A percentile compares a stretch with the other conserved stretches of the same genome.
Conservation (phyloP, 2,113 vertebrate species). For the Todiramphus chloris region DNA sequence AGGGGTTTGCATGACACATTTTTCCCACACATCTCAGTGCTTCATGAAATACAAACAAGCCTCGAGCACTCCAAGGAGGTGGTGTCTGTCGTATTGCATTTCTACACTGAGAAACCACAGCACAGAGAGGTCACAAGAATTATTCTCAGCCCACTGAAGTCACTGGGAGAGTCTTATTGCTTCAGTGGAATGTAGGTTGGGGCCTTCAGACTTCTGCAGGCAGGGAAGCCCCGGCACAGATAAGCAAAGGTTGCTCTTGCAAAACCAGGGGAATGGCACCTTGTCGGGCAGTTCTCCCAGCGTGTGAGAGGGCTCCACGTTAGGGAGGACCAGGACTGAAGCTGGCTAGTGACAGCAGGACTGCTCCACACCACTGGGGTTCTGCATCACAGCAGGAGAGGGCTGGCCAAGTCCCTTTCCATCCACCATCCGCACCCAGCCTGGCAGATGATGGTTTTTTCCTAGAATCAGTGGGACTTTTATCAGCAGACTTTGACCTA, state of each 20-base stretch:
- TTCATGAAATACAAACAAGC: neutral
- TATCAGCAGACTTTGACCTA: neutral
- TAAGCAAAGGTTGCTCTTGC: neutral
- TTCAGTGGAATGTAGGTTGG: neutral
- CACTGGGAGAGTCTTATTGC: neutral
- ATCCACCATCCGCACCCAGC: neutral
- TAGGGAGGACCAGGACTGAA: neutral
- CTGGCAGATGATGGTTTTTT: neutral
- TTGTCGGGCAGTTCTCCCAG: neutral
- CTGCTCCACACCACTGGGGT: accelerated
- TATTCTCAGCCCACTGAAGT: neutral
- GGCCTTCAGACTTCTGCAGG: neutral
- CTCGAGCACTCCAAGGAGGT: neutral
- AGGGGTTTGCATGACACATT: neutral
- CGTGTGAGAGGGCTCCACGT: accelerated
- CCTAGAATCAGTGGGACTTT: neutral
- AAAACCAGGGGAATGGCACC: neutral
- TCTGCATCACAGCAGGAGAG: neutral
- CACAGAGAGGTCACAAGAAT: neutral
- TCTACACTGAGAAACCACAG: neutral
- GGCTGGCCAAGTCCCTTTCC: neutral
- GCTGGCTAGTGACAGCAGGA: neutral
- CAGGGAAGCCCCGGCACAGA: neutral
- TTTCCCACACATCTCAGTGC: neutral
- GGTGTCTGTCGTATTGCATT: neutral